phyloP scores from a whole-genome alignment of 1,140 invertebrate genomes.

The Maniola jurtina region DNA sequence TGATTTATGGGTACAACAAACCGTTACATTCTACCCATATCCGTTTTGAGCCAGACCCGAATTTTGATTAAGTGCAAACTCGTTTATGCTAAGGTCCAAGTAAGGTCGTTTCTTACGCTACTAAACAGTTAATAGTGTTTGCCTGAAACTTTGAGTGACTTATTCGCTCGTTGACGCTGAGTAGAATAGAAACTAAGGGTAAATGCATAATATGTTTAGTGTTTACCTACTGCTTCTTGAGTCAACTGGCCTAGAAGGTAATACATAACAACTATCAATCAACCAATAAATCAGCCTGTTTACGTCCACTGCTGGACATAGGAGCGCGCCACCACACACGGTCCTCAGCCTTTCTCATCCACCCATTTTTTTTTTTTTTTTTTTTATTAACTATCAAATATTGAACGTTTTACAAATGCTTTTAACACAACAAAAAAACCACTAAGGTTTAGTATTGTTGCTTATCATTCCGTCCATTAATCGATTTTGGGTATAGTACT shows the following conservation, averaged over 20 bases:
- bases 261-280: too few relatives aligned
- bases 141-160: slow-evolving; percentile 6
- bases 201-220: slow-evolving; percentile 1
- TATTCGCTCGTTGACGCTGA: slow-evolving; percentile 11
- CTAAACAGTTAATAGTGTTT: slow-evolving; percentile 18
- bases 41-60: slow-evolving; percentile 12
- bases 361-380: too few relatives aligned
- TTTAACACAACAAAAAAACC: too few relatives aligned
- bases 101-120: slow-evolving; percentile 15
- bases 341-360: too few relatives aligned
- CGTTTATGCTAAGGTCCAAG: slow-evolving; percentile 16
- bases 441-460: too few relatives aligned
- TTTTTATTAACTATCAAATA: too few relatives aligned
- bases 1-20: slow-evolving; percentile 12
- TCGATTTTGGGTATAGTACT: too few relatives aligned
- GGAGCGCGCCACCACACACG: too few relatives aligned
- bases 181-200: neutral
- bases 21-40: slow-evolving; percentile 11
- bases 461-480: too few relatives aligned
- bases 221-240: neutral
- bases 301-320: too few relatives aligned
- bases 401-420: too few relatives aligned
- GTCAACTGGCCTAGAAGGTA: neutral
- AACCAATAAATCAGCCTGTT: too few relatives aligned
- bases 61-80: slow-evolving; percentile 19